Percentiles rank a stretch among this genome's conserved stretches.
phyloP scores from a whole-genome alignment of 1,140 invertebrate genomes.

The Berghia stephanieae region DNA sequence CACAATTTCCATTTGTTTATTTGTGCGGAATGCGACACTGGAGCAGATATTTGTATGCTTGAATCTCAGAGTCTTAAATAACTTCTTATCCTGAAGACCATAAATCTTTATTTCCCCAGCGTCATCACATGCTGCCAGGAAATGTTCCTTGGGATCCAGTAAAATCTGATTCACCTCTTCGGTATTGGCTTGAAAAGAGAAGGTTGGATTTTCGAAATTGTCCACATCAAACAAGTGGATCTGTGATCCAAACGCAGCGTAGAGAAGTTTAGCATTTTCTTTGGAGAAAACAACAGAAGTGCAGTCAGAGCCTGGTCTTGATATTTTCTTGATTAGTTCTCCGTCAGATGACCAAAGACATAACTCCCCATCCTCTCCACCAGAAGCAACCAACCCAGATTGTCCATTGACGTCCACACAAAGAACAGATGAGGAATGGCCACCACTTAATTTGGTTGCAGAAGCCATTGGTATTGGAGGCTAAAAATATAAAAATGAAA shows the following conservation, averaged over 20 bases:
- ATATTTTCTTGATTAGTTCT: slow-evolving; percentile 40
- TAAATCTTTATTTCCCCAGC: slow-evolving; percentile 58
- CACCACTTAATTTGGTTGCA: slow-evolving; percentile 43
- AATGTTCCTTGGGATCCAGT: slow-evolving; percentile 56
- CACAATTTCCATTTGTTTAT: slow-evolving; percentile 55
- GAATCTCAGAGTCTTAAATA: slow-evolving; percentile 56
- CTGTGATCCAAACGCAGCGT: slow-evolving; percentile 51
- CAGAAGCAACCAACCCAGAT: slow-evolving; percentile 46
- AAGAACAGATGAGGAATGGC: slow-evolving; percentile 66
- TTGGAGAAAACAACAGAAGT: slow-evolving; percentile 52
- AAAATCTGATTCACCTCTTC: slow-evolving; percentile 61
- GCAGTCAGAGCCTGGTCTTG: slow-evolving; percentile 44
- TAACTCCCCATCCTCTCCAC: slow-evolving; percentile 55
- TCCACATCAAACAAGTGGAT: slow-evolving; percentile 45
- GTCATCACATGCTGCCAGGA: slow-evolving; percentile 61
- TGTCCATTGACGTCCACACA: slow-evolving; percentile 59
- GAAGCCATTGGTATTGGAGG: background rate
- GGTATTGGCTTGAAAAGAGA: slow-evolving; percentile 49
- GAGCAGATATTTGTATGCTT: slow-evolving; percentile 65
- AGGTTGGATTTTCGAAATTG: slow-evolving; percentile 37
- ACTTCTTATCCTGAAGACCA: slow-evolving; percentile 49
- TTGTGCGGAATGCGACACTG: slow-evolving; percentile 51
- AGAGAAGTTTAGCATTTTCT: slow-evolving; percentile 48
- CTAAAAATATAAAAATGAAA: background rate
- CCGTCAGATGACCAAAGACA: slow-evolving; percentile 58